Base-by-base conservation (phyloP, 2,113 vertebrate genomes). In the Hipposideros armiger region DNA sequence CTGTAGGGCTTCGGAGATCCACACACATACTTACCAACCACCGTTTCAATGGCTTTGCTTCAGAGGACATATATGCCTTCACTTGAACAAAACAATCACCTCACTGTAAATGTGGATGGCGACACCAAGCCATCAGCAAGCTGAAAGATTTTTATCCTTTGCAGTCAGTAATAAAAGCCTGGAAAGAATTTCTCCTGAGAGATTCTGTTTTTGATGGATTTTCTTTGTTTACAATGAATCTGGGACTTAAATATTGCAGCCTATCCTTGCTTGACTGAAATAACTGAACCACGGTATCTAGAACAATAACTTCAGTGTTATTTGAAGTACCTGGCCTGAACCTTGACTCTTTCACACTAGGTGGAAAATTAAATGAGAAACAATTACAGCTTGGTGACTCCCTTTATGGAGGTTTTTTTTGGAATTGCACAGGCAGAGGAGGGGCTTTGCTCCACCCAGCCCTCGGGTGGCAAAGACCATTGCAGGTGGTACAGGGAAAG, bases 141-240 rank as follows among this genome's bases (percentile, higher is more conserved):
- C 47, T 50, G 32, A 89, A 58, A 52, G 32, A 60, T 36, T 93
- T 74, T 82, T 78, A 73, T 96, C 80, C 20, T 85, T 80, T 15
- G 5, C 17, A 52, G 76, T 95, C 36, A 45, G 70, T 84, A 94
- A 90, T 77, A 62, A 94, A 96, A 86, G 64, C 4, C 11, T 17
- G 19, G 13, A 67, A 62, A 93, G 78, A 77, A 64, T 97, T 98
- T 96, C 72, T 97, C 91, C 58, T 62, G 58, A 96, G 67, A 89
- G 50, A 56, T 40, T 74, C 76, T 0, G 5, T 90, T 97, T 97
- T 40, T 81, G 88, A 62, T 58, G 36, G 15, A 78, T 69, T 52
- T 96, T 69, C 73, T 96, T 95, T 90, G 64, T 91, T 97, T 95
- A 74, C 90, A 80, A 30, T 69, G 85, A 95, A 64, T 72, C 28